These are phyloP conservation scores for Contarinia nasturtii DNA, from an alignment of 1,140 invertebrate genomes.

Conservation along the genomic window DNA sequence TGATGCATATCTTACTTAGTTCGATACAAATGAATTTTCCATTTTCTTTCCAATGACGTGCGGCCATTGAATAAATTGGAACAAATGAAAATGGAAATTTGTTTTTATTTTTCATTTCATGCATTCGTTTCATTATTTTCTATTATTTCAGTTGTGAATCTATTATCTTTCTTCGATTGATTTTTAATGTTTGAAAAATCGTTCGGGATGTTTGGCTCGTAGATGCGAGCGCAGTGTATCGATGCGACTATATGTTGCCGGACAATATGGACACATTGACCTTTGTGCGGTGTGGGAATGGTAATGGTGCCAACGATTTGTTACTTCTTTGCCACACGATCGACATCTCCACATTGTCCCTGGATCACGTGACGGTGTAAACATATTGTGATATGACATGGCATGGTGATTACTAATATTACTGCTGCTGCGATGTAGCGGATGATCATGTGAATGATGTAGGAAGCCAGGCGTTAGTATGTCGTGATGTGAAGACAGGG, in stretches of 20 bases:
- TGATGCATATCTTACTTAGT: too few species aligned
- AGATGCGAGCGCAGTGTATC: slow-evolving; percentile 61
- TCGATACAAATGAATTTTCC: too few species aligned
- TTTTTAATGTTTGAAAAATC: slow-evolving; percentile 12
- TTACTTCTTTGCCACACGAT: slow-evolving; percentile 64
- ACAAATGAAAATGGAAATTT: too few species aligned
- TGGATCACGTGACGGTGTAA: slow-evolving; percentile 43
- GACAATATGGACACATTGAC: slow-evolving; percentile 63
- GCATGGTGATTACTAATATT: slow-evolving; percentile 17
- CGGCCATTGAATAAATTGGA: too few species aligned
- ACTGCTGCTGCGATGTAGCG: not conserved
- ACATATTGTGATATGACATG: slow-evolving; percentile 63
- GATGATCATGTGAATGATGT: not conserved
- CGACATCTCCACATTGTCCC: slow-evolving; percentile 55
- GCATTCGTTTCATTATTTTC: too few species aligned
- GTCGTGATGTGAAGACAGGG: slow-evolving; percentile 3
- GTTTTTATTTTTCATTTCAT: too few species aligned
- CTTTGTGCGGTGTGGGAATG: slow-evolving; percentile 61
- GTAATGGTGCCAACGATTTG: slow-evolving; percentile 72
- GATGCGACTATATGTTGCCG: slow-evolving; percentile 66
- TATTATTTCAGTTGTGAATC: too few species aligned
- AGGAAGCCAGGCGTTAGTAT: not conserved
- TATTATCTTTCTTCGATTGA: too few species aligned
- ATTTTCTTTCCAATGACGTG: too few species aligned
- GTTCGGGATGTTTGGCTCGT: slow-evolving; percentile 47